Evolutionary conservation across 1,140 invertebrate species (phyloP).

Genomic region (Drosophila athabasca): DNA sequence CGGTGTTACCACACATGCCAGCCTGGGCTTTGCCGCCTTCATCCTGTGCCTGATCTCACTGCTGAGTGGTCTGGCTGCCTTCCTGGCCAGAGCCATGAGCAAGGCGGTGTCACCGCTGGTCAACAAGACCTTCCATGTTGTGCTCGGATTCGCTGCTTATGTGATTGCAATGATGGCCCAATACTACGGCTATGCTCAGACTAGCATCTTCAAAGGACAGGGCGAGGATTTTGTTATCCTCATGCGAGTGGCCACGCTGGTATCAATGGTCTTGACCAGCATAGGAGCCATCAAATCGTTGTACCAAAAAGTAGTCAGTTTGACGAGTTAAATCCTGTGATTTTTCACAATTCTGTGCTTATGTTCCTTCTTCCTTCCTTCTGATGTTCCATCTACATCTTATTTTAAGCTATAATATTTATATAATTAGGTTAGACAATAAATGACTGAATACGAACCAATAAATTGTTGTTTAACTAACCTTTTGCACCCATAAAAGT

Average conservation of each 20-base stretch:
- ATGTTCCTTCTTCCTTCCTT: too few relatives aligned
- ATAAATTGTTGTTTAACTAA: too few relatives aligned
- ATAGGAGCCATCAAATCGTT: slow-evolving; percentile 66
- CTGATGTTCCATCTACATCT: background rate
- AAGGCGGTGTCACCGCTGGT: slow-evolving; percentile 41
- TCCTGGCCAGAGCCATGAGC: slow-evolving; percentile 40
- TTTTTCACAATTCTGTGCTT: too few relatives aligned
- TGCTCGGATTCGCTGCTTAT: slow-evolving; percentile 61
- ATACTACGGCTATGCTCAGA: slow-evolving; percentile 65
- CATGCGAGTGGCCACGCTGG: slow-evolving; percentile 59
- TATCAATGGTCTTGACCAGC: slow-evolving; percentile 64
- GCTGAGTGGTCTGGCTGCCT: slow-evolving; percentile 55
- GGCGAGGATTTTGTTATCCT: slow-evolving; percentile 61
- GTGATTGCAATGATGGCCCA: slow-evolving; percentile 70
- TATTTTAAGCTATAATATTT: background rate
- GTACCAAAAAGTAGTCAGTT: slow-evolving; percentile 50
- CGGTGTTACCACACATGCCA: slow-evolving; percentile 53
- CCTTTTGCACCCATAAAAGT: too few relatives aligned
- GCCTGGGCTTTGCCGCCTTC: slow-evolving; percentile 67
- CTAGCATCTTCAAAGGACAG: slow-evolving; percentile 51
- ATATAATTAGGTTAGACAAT: background rate
- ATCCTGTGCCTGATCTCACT: slow-evolving; percentile 65
- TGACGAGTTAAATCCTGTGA: slow-evolving; percentile 25
- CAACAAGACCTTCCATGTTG: slow-evolving; percentile 69
- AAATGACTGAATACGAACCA: too few relatives aligned